Evolutionary conservation across 2,888 invertebrate genomes (phyloP).

Genomic region (Melangyna quadrimaculata): DNA sequence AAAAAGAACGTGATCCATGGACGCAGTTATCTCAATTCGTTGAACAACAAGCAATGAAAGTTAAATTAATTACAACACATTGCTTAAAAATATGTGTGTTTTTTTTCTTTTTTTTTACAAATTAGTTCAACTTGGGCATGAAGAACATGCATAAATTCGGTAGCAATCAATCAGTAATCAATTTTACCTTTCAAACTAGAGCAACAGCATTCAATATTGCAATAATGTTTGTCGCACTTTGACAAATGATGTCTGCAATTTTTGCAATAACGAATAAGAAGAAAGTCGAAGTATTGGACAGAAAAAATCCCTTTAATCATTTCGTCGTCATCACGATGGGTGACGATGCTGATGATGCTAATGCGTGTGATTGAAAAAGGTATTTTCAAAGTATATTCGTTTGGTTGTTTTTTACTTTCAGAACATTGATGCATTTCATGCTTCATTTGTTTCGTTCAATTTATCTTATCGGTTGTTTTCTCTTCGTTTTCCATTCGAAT

Average conservation of each 20-base stretch:
- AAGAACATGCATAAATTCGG: conserved; percentile 49
- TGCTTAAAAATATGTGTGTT: not conserved
- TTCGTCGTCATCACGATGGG: conserved; percentile 39
- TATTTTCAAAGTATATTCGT: conserved; percentile 9
- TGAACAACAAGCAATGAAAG: conserved; percentile 25
- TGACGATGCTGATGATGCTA: conserved; percentile 8
- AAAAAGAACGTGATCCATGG: conserved; percentile 60
- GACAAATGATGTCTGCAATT: conserved; percentile 66
- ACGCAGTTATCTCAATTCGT: conserved; percentile 21
- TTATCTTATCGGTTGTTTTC: conserved; percentile 56
- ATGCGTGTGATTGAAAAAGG: conserved; percentile 58
- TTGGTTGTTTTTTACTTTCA: conserved; percentile 31
- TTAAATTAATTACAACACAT: conserved; percentile 45
- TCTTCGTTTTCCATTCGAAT: conserved; percentile 32
- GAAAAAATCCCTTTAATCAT: conserved; percentile 62
- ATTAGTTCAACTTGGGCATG: conserved; percentile 50
- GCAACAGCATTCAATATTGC: conserved; percentile 7
- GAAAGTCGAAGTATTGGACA: not conserved
- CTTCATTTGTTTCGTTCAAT: conserved; percentile 67
- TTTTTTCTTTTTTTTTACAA: conserved; percentile 23
- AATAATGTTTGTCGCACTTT: conserved; percentile 31
- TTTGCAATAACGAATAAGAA: conserved; percentile 44
- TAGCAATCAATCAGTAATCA: conserved; percentile 54
- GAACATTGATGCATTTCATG: conserved; percentile 60
- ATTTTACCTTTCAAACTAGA: conserved; percentile 46